Evolutionary conservation across 2,888 invertebrate genomes (phyloP), one percentile per base, ranked within the genome.

Genomic region (Synergus umbraculus): DNA sequence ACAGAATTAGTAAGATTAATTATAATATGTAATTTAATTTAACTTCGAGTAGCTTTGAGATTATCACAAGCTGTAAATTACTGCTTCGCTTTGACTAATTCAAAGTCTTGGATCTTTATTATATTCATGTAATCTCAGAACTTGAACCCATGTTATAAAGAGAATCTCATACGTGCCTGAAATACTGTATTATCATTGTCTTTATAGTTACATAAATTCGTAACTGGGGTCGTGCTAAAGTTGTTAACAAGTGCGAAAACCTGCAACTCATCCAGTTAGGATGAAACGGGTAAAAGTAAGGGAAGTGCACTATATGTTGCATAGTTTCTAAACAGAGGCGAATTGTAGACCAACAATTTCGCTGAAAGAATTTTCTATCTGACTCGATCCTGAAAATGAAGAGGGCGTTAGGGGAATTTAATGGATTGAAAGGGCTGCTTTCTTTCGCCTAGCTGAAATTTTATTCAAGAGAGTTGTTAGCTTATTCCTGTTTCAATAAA

Each of bases 291-390:
- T 80, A 79, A 83, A 77, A 79, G 80, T 49, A 73, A 76, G 58
- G 49, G 69, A 76, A 67, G 64, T 80, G 9, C 37, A 43, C 12
- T 73, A 37, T 4, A 37, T 73, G 37, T 80, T 81, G 86, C 88
- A 90, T 89, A 90, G 88, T 89, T 89, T 81, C 83, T 79, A 83
- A 86, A 87, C 85, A 83, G 37, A 37, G 5, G 78, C 83, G 84
- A 89, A 89, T 89, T 88, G 89, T 89, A 87, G 86, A 67, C 73
- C 81, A 90, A 90, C 88, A 90, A 90, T 90, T 89, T 88, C 82
- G 84, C 49, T 22, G 9, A 9, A 54, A 66, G 43, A 44, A 66
- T 73, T 73, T 46, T 22, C 29, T 9, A 54, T 13, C 29, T 29
- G n/a, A 43, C 43, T 66, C 65, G n/a, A 37, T n/a, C 37, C 65